Evolutionary conservation across 2,888 invertebrate species (phyloP).

Genomic region (Oscheius sp.): DNA sequence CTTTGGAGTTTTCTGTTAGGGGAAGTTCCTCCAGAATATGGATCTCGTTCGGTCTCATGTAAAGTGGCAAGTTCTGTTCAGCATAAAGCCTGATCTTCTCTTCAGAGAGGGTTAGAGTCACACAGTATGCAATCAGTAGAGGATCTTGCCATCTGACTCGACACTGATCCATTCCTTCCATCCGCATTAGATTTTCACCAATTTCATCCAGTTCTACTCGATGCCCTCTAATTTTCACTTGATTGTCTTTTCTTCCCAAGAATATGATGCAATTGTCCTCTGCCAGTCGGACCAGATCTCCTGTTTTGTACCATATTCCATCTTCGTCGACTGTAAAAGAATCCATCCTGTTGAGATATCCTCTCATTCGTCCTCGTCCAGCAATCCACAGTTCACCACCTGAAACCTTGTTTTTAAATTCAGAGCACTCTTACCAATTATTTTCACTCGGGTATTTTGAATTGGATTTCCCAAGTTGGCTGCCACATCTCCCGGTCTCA

Average conservation of each 20-base stretch:
- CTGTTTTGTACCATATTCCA: constrained; percentile 58
- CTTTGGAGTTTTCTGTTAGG: constrained; percentile 62
- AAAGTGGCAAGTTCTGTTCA: constrained; percentile 51
- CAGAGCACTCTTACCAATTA: constrained; percentile 9
- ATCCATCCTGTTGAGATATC: constrained; percentile 56
- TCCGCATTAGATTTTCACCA: constrained; percentile 51
- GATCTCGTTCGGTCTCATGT: constrained; percentile 62
- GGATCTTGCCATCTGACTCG: constrained; percentile 51
- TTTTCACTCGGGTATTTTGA: constrained; percentile 37
- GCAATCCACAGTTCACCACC: constrained; percentile 40
- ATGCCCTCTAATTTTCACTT: constrained; percentile 69
- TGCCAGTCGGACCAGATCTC: constrained; percentile 57
- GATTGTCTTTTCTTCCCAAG: constrained; percentile 64
- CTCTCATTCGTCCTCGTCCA: constrained; percentile 63
- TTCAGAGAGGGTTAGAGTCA: background rate
- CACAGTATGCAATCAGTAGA: constrained; percentile 53
- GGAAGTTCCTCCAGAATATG: constrained; percentile 57
- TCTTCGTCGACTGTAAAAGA: constrained; percentile 39
- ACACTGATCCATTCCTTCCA: constrained; percentile 37
- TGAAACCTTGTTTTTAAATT: background rate
- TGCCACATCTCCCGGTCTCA: constrained; percentile 55
- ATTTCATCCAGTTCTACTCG: constrained; percentile 69
- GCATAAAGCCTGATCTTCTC: constrained; percentile 43
- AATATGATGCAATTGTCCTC: constrained; percentile 54
- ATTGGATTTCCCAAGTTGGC: constrained; percentile 59